Percentiles rank a stretch among this genome's conserved stretches.
Evolutionary conservation across 1,140 invertebrate genomes (phyloP).

Genomic region (Drosophila fuyamai): DNA sequence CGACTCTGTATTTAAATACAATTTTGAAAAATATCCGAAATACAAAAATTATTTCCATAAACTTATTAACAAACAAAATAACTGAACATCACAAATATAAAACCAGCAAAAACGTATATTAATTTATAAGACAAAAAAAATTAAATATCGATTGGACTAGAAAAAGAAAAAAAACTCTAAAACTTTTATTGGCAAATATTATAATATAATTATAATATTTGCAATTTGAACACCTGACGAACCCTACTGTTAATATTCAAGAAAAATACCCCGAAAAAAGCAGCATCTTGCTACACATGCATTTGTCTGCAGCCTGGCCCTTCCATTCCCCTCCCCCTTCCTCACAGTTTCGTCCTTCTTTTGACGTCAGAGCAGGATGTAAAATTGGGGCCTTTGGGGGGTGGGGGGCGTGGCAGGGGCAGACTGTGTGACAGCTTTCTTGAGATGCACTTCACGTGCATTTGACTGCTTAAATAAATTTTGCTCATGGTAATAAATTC

Average conservation of each 20-base stretch:
- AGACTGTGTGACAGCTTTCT: conserved; percentile 72
- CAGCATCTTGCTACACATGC: conserved; percentile 51
- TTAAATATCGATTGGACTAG: not conserved
- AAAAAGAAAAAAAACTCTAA: too few species aligned
- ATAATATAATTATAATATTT: too few species aligned
- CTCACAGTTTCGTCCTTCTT: conserved; percentile 7
- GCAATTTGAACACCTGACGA: not conserved
- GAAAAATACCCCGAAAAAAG: conserved; percentile 13
- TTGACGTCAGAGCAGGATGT: conserved; percentile 7
- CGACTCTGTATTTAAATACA: too few species aligned
- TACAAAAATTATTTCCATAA: too few species aligned
- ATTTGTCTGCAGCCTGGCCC: conserved; percentile 24
- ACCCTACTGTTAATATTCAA: conserved; percentile 13
- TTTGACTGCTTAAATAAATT: conserved; percentile 83
- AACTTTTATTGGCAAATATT: too few species aligned
- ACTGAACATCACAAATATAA: too few species aligned
- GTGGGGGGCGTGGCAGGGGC: not conserved
- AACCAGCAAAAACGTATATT: too few species aligned
- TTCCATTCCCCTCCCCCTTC: not conserved
- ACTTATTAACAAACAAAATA: too few species aligned
- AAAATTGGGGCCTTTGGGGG: too few species aligned
- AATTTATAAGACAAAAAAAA: not conserved
- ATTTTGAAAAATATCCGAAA: too few species aligned
- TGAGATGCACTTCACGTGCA: conserved; percentile 80
- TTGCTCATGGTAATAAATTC: conserved; percentile 82